phyloP scores from a whole-genome alignment of 2,113 vertebrate species.

The Onychostruthus taczanowskii region DNA sequence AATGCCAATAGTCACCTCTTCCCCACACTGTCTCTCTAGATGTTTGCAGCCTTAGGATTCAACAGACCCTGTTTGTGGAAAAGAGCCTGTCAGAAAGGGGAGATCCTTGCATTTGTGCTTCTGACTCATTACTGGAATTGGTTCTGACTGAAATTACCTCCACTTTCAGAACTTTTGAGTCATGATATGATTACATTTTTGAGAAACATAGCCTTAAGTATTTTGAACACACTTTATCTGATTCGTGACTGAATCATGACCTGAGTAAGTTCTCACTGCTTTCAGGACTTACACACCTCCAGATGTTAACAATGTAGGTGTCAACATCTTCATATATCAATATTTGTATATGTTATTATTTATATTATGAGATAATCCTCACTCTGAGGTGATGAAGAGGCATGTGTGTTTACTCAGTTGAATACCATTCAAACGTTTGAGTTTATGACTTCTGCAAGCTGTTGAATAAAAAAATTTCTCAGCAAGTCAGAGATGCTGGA shows the following conservation, averaged over 20 bases:
- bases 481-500: neutral
- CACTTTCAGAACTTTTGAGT: neutral
- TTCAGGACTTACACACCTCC: neutral
- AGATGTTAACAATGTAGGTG: neutral
- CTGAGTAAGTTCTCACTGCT: neutral
- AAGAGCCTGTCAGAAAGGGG: neutral
- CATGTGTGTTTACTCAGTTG: neutral
- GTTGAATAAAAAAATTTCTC: neutral
- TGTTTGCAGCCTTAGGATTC: fast-evolving
- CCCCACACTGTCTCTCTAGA: neutral
- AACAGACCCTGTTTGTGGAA: neutral
- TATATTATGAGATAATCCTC: neutral
- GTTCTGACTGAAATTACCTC: neutral
- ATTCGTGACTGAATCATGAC: neutral
- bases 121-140: neutral
- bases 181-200: neutral
- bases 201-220: neutral
- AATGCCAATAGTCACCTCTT: neutral
- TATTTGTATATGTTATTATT: neutral
- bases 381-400: neutral
- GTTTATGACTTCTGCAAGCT: neutral
- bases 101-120: neutral
- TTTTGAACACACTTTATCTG: neutral
- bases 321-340: neutral
- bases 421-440: neutral